Base-by-base conservation (phyloP, 2,797 vertebrate genomes). In the Catamblyrhynchus diadema region DNA sequence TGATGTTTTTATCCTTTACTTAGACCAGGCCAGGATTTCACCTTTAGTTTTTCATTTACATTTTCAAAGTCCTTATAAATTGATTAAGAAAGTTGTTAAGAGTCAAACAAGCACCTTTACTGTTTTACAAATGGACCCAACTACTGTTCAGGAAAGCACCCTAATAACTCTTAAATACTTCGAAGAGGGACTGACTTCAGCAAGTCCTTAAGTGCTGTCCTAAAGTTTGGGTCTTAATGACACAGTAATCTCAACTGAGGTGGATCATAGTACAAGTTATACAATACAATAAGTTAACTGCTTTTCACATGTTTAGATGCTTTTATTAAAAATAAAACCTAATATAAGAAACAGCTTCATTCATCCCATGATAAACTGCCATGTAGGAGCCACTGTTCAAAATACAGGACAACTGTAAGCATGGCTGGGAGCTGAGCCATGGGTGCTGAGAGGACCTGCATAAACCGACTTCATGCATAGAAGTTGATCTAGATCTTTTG, bases 351-450 rank as follows among this genome's bases (percentile, higher is more conserved):
- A 65, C 10, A 57, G 42, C 8, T 81, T 86, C 5, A 61, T 66
- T 62, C 41, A 88, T 59, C 25, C 51, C 37, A 37, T 8, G 13
- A 64, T 18, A 75, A 87, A 77, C 3, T 33, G 44, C 33, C 18
- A 48, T 0, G 22, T 15, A 65, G 28, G 19, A 83, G 69, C 6
- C 24, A 22, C 61, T 45, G 33, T 33, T 53, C 25, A 60, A 80
- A 80, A 45, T 0, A 2, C 1, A 3, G 35, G 20, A 61, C 1
- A 0, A n/a, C 42, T 5, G 4, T 45, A 79, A 84, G 62, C 1
- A 6, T 27, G 54, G 13, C 39, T 74, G 25, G 50, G 24, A 85
- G 35, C 11, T 71, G 41, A 88, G 74, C 48, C 47, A 54, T 3
- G 17, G 35, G 32, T 62, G 27, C 32, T 88, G 33, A 70, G 14